Evolutionary conservation across 35 echinoderm and acorn worm genomes (phyloP), one percentile per base, ranked within the genome.

Genomic region (Lytechinus pictus): DNA sequence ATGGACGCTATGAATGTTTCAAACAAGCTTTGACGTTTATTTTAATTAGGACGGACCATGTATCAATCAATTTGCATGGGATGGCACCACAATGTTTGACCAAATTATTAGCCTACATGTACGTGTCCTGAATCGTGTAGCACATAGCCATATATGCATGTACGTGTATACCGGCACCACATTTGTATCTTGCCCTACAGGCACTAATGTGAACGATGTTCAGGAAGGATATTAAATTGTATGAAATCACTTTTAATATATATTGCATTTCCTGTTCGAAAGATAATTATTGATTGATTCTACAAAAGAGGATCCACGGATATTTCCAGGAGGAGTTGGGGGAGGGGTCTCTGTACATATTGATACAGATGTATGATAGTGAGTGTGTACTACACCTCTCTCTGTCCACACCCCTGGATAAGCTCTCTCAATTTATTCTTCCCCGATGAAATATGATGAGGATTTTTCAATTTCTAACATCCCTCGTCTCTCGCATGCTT

Each of bases 11-110:
- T 79, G 16, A 79, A 79, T 79, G 66, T 79, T 79, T 79, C 66
- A 79, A 79, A 79, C 66, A 79, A 79, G 66, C 16, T 71, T 79
- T 79, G 66, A 79, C 66, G 66, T 79, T 79, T 79, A 79, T 79
- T 79, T 79, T n/a, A 79, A 79, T 79, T 79, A 79, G 66, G 66
- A 79, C 21, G 14, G 66, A 79, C 19, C 66, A 79, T 79, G 6
- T 79, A 79, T 79, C 66, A 79, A 79, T 79, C 66, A 79, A 79
- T 79, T 79, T 79, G 33, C 0, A 79, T 19, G n/a, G 66, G 66
- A 79, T 24, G 66, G 66, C 66, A 79, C 66, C 66, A 71, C 5
- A 3, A 60, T 9, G 57, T 60, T 10, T 60, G 57, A 12, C 16
- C 2, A 60, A 10, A 8, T 6, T 60, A 60, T 60, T 10, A 60